phyloP scores from a whole-genome alignment of 2,797 vertebrate species.

The Malurus leucopterus region DNA sequence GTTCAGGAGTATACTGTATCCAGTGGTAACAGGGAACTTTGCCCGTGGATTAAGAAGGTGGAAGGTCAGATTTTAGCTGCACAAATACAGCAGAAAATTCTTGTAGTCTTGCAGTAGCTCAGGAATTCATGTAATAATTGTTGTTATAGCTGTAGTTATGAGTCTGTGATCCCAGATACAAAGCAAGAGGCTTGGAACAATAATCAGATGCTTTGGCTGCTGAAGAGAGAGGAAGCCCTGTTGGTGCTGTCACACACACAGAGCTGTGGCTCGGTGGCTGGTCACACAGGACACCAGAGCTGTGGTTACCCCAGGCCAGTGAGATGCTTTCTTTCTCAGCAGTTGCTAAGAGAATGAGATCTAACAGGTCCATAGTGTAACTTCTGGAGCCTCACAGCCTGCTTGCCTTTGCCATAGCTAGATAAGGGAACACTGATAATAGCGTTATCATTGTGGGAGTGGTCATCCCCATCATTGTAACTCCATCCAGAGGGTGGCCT shows the following conservation, averaged over 20 bases:
- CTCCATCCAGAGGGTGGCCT: background rate
- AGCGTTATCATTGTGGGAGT: background rate
- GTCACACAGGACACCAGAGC: background rate
- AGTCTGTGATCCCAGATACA: background rate
- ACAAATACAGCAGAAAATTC: background rate
- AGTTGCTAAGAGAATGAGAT: background rate
- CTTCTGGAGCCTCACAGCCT: background rate
- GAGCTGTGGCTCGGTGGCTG: background rate
- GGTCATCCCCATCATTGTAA: background rate
- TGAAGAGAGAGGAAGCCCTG: background rate
- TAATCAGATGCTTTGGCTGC: background rate
- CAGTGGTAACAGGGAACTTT: background rate
- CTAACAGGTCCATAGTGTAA: rapidly evolving
- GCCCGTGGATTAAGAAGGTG: background rate
- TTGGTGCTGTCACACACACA: background rate
- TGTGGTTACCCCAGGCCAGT: background rate
- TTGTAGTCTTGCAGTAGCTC: background rate
- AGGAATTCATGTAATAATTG: background rate
- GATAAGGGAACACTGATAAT: background rate
- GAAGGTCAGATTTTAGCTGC: background rate
- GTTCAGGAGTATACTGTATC: background rate
- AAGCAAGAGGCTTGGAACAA: background rate
- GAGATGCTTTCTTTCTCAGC: background rate
- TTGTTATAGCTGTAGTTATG: background rate
- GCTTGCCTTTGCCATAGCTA: background rate